Evolutionary conservation across 2,797 vertebrate genomes (phyloP).

Genomic region (Columba guinea): DNA sequence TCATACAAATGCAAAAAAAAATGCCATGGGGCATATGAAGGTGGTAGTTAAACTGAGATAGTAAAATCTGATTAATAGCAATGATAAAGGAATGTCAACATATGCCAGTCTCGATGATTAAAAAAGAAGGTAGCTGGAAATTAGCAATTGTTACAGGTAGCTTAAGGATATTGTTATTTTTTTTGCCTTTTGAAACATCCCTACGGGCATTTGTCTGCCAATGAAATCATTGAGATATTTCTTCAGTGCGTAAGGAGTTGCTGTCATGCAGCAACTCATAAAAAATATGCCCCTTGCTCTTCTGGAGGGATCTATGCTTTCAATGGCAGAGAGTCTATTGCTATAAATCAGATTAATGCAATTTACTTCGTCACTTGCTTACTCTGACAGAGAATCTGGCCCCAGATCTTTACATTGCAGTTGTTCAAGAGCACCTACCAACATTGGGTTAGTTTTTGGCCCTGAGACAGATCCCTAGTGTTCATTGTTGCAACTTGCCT

Average conservation of each 20-base stretch:
- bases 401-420: not conserved
- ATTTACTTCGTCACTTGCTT: slow-evolving; percentile 22
- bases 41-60: slow-evolving; percentile 52
- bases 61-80: slow-evolving; percentile 39
- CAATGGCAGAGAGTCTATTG: not conserved
- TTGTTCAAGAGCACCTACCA: slow-evolving; percentile 27
- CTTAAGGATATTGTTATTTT: slow-evolving; percentile 59
- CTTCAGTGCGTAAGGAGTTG: not conserved
- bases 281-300: not conserved
- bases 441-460: slow-evolving; percentile 18
- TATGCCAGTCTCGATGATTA: not conserved
- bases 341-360: slow-evolving; percentile 19
- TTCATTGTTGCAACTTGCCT: slow-evolving; percentile 58
- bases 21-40: slow-evolving; percentile 18
- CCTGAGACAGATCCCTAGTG: slow-evolving; percentile 35
- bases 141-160: slow-evolving; percentile 59
- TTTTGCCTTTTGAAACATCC: slow-evolving; percentile 26
- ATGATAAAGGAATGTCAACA: slow-evolving; percentile 48
- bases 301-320: slow-evolving; percentile 24
- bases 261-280: slow-evolving; percentile 3
- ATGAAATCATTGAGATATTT: slow-evolving; percentile 14
- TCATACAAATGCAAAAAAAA: not conserved
- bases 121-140: slow-evolving; percentile 58
- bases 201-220: not conserved
- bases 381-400: not conserved